Percentiles rank a stretch among this genome's conserved stretches.
Conservation (phyloP, 2,888 invertebrate genomes). For the Tortrix viridana region DNA sequence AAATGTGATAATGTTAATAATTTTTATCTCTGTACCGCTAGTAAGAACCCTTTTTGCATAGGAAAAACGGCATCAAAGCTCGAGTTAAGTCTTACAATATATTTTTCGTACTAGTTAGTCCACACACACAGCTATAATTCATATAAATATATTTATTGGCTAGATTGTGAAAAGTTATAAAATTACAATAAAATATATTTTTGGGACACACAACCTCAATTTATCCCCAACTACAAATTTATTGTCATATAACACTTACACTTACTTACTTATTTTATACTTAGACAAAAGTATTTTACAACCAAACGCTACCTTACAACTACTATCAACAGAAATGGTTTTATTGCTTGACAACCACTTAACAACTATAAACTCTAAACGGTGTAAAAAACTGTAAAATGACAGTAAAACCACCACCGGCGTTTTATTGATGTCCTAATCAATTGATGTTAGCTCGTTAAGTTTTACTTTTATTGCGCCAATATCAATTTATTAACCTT, state of each 20-base stretch:
- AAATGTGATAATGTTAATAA: too few species aligned
- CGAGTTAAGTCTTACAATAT: too few species aligned
- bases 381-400: slow-evolving; percentile 34
- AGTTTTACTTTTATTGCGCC: slow-evolving; percentile 30
- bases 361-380: slow-evolving; percentile 34
- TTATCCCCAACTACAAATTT: not conserved
- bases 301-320: slow-evolving; percentile 19
- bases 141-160: too few species aligned
- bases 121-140: too few species aligned
- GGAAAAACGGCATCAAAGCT: too few species aligned
- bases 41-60: too few species aligned
- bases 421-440: slow-evolving; percentile 37
- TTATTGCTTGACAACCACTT: slow-evolving; percentile 36
- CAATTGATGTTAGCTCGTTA: slow-evolving; percentile 34
- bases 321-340: slow-evolving; percentile 31
- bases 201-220: too few species aligned
- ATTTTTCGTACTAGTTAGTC: too few species aligned
- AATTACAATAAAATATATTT: too few species aligned
- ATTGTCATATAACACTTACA: slow-evolving; percentile 9
- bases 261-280: too few species aligned
- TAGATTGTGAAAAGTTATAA: too few species aligned
- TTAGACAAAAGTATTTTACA: slow-evolving; percentile 29
- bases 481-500: slow-evolving; percentile 28
- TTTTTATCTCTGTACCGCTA: too few species aligned
- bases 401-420: slow-evolving; percentile 27